Evolutionary conservation across 2,888 invertebrate species (phyloP), one percentile per base, ranked within the genome.

Genomic region (Dryobotodes eremita): DNA sequence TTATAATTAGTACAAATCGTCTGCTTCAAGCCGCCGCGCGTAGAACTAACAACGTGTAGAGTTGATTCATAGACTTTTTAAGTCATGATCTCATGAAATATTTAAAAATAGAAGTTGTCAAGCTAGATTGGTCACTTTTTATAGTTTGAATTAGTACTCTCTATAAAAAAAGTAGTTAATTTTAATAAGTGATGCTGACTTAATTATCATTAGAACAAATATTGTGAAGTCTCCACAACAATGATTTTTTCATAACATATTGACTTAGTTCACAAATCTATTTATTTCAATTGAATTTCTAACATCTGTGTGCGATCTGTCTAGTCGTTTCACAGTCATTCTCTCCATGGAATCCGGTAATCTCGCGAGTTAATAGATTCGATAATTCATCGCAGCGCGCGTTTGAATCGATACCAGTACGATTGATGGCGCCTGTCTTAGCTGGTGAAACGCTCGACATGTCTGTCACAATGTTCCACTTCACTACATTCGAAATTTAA

Each of bases 1-100:
- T 96, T 94, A 96, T 96, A 96, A 97, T 97, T 96, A 96, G 95
- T 96, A 97, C 96, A 97, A 96, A 96, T 96, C 93, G 96, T 94
- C 93, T 95, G 92, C 92, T 92, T 85, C 90, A 86, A 86, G 91
- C 90, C 90, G 92, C 82, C 84, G 78, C 66, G 70, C 81, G 76
- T 88, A 95, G 95, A 93, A 73, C 83, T 90, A 87, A 10, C 77
- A 91, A 93, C 42, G 61, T 57, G 70, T 88, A 95, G 95, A 96
- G 75, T 86, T 66, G 86, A 73, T 62, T 36, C 72, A 62, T 70
- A 36, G 0, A 78, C 0, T n/a, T 42, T 26, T 11, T 42, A 50
- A 20, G n/a, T 78, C 53, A 66, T 59, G 65, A 59, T 59, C 10
- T 66, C 65, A 59, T 59, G 4, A 46, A 36, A n/a, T 72, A 26